A percentile compares a stretch with the other conserved stretches of the same genome.
Conservation (phyloP, 2,797 vertebrate species). For the Tragopan temminckii region DNA sequence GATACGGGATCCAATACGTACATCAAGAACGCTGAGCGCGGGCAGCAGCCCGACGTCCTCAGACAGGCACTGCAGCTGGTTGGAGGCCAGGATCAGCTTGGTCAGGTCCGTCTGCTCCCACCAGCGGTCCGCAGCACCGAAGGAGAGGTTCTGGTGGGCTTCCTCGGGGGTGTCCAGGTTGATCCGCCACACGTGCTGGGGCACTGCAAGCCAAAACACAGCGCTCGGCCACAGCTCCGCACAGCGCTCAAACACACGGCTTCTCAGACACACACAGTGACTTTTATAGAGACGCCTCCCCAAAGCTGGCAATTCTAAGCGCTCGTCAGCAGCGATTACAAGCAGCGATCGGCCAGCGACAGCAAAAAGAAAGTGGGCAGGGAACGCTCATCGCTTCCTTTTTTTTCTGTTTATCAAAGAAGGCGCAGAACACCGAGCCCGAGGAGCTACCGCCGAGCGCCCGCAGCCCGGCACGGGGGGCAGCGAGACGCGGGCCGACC, state of each 20-base stretch:
- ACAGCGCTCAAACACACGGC: rapidly evolving
- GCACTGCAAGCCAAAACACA: constrained; percentile 81
- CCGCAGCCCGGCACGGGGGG: too few relatives aligned
- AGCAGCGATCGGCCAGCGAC: neutral
- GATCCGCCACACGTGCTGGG: constrained; percentile 91
- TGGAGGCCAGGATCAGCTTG: constrained; percentile 93
- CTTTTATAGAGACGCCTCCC: neutral
- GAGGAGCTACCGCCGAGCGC: too few relatives aligned
- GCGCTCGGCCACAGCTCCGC: rapidly evolving
- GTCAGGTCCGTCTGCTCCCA: constrained; percentile 96
- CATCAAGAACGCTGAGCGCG: constrained; percentile 90
- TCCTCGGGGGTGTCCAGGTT: constrained; percentile 92
- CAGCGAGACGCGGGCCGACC: too few relatives aligned
- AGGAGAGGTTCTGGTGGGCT: constrained; percentile 86
- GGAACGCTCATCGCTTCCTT: rapidly evolving
- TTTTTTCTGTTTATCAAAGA: too few relatives aligned
- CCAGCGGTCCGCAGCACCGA: constrained; percentile 89
- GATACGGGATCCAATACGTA: constrained; percentile 68
- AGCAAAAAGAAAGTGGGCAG: rapidly evolving
- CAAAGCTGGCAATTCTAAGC: neutral
- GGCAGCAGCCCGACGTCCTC: constrained; percentile 91
- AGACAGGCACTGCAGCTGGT: constrained; percentile 88
- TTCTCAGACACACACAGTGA: rapidly evolving
- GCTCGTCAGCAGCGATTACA: neutral
- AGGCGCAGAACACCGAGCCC: neutral